Percentiles rank a stretch among this genome's conserved stretches.
Conservation (phyloP, 2,113 vertebrate species). For the Apaloderma vittatum region DNA sequence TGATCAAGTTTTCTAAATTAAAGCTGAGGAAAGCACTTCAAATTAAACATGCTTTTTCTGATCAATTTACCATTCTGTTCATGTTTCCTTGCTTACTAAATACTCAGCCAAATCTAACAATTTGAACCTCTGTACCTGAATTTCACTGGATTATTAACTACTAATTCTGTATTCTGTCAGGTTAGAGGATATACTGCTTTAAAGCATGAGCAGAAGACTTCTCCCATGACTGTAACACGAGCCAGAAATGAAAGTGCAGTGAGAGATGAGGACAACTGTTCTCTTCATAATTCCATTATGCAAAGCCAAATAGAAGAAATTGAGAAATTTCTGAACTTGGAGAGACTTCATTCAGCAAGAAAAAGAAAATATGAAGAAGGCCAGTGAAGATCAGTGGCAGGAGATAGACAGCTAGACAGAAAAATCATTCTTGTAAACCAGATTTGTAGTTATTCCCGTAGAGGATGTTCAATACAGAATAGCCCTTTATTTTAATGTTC, state of each 20-base stretch:
- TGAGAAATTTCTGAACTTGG: constrained; percentile 67
- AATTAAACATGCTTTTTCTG: neutral
- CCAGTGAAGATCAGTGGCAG: neutral
- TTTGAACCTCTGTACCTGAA: neutral
- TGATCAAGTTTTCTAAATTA: neutral
- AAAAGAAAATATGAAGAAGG: constrained; percentile 78
- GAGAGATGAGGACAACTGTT: neutral
- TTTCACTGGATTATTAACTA: neutral
- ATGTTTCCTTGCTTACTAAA: neutral
- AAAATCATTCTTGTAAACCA: neutral
- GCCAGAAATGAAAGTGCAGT: neutral
- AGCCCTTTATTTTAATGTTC: neutral
- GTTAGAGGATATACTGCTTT: constrained; percentile 25
- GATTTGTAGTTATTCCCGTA: neutral
- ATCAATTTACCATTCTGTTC: neutral
- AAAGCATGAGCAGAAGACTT: neutral
- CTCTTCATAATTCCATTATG: neutral
- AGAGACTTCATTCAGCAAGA: constrained; percentile 57
- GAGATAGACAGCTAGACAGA: neutral
- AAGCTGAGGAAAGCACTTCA: neutral
- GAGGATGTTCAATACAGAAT: neutral
- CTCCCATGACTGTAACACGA: neutral
- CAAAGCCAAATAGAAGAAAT: constrained; percentile 65
- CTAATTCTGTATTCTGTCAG: constrained; percentile 52
- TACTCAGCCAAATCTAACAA: neutral